Evolutionary conservation across 2,888 invertebrate species (phyloP), one percentile per base, ranked within the genome.

Genomic region (Ctenicera cuprea): DNA sequence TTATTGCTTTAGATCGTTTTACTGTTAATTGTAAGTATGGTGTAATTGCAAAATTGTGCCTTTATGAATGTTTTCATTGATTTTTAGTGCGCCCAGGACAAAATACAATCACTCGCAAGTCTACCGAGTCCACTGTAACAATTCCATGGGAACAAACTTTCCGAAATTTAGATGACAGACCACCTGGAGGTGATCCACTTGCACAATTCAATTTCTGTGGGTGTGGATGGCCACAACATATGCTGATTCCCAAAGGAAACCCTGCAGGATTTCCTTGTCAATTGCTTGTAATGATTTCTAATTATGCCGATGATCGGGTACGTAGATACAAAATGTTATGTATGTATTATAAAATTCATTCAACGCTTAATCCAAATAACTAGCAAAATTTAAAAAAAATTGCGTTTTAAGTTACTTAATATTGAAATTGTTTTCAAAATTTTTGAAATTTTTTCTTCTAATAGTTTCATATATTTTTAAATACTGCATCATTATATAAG

Each of bases 171-270:
- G 93, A 94, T 78, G 81, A 83, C 0, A 89, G 94, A 0, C 93
- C 94, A 0, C 86, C 88, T n/a, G 90, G 88, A 0, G 90, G 90
- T 48, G 86, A 88, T 1, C 86, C 90, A 0, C 78, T 88, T 69
- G 87, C 86, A 8, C 88, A 89, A 78, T 94, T 94, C 87, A 93
- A 94, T 87, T 94, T 94, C 90, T 96, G 96, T 87, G 95, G 95
- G 74, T 96, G 96, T 82, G 95, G 95, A 63, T 95, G 95, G 95
- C 95, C 95, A 0, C 92, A 94, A 74, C 95, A 95, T 86, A 90
- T 95, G 91, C 89, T 95, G 5, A 79, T 94, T 38, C 94, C 95
- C 0, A 93, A 91, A 86, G 95, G 95, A 3, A 92, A 85, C 3
- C 82, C 89, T 0, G 88, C 90, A 71, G 95, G 95, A 0, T 91